Evolutionary conservation across 2,888 invertebrate genomes (phyloP), one percentile per base, ranked within the genome.

Genomic region (Strigamia transsilvanica): DNA sequence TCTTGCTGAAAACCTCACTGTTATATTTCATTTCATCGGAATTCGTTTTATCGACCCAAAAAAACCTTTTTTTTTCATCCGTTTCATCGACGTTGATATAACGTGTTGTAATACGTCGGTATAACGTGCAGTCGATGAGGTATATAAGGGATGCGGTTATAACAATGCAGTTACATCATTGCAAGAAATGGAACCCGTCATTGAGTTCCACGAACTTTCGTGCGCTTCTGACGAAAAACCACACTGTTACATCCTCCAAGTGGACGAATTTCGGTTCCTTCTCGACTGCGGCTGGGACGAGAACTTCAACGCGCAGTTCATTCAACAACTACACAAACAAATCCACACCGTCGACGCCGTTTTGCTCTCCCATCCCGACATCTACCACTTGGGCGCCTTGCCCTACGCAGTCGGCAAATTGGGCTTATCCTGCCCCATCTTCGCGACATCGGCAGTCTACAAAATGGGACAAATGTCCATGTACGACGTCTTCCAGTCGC

Each of bases 401-500:
- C 99, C 99, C 0, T 98, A 97, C 88, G 90, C 98, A 56, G 97
- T 99, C 0, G 98, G 98, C 9, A 98, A 97, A 88, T 92, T 97
- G 83, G 97, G 97, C 0, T 90, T 99, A 0, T 95, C 92, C 87
- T 99, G 99, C 87, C 99, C 99, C 0, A 95, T 99, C 83, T 99
- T 98, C 88, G 95, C 98, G 0, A 99, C 99, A 0, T 93, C 98
- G 83, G 99, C 99, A 0, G 96, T 99, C 1, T 98, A 97, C 88
- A 99, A 99, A 90, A 99, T 99, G 99, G 99, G 99, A 0, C 99
- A 99, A 89, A 98, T 99, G 98, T 99, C 98, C 87, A 96, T 99
- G 95, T 99, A 99, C 88, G 99, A 99, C 88, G 89, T 95, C 84
- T 96, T 93, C 87, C 94, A 87, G 91, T 95, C 97, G 0, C 93